These are phyloP conservation scores for Eupithecia abbreviata DNA, from an alignment of 2,888 invertebrate genomes.

Conservation along the genomic window DNA sequence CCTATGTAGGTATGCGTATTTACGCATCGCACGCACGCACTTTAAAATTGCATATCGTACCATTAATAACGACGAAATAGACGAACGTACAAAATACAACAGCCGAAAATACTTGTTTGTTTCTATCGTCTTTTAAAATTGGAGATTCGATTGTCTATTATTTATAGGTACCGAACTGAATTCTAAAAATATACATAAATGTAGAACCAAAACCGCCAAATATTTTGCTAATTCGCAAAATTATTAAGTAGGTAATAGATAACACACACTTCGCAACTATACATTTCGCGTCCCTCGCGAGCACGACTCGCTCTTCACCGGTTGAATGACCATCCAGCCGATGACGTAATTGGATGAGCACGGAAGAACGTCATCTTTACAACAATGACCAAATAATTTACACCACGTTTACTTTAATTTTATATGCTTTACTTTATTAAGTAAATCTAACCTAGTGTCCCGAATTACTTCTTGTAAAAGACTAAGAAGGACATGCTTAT, in stretches of 20 bases:
- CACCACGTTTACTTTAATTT: background rate
- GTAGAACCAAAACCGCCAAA: background rate
- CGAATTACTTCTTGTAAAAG: background rate
- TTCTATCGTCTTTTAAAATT: too few relatives aligned
- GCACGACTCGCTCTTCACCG: conserved; percentile 32
- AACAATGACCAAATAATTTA: conserved; percentile 22
- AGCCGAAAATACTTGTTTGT: too few relatives aligned
- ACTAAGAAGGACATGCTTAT: background rate
- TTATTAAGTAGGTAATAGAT: background rate
- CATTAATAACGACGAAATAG: too few relatives aligned
- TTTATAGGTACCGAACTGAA: too few relatives aligned
- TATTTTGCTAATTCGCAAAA: background rate
- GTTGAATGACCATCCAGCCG: conserved; percentile 33
- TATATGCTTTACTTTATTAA: background rate
- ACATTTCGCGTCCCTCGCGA: background rate
- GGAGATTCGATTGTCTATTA: too few relatives aligned
- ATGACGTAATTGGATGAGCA: conserved; percentile 37
- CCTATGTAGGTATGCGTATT: too few relatives aligned
- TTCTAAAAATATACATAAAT: background rate
- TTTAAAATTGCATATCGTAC: too few relatives aligned
- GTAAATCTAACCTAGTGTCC: background rate
- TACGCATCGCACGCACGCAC: too few relatives aligned
- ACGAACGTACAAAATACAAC: too few relatives aligned
- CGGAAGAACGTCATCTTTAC: conserved; percentile 25
- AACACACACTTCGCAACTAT: background rate